A percentile compares a stretch with the other conserved stretches of the same genome.
phyloP scores from a whole-genome alignment of 2,888 invertebrate species.

The Metellina segmentata region DNA sequence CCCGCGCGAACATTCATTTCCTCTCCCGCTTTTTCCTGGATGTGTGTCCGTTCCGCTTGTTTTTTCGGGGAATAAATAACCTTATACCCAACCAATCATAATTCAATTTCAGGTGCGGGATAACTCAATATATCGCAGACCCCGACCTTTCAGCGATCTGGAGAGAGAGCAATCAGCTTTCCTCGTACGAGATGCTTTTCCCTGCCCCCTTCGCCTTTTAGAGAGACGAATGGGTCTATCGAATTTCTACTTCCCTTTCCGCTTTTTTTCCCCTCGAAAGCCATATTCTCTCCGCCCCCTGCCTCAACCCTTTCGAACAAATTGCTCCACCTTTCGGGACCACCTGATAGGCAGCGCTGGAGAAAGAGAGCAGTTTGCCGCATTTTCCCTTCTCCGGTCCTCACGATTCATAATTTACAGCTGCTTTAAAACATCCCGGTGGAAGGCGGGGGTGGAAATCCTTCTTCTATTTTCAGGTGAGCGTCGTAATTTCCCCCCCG shows the following conservation, averaged over 20 bases:
- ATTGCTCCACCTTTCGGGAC: conserved; percentile 40
- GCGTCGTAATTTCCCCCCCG: background rate
- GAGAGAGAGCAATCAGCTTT: conserved; percentile 26
- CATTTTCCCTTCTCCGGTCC: background rate
- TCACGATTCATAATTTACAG: conserved; percentile 34
- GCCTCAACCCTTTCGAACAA: conserved; percentile 2
- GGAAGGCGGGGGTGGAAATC: background rate
- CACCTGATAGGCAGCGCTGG: conserved; percentile 18
- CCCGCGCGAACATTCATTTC: background rate
- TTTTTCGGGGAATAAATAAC: conserved; percentile 25
- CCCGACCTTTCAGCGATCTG: conserved; percentile 8
- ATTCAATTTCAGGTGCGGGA: conserved; percentile 55
- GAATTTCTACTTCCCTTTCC: conserved; percentile 40
- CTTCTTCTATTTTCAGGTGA: conserved; percentile 1
- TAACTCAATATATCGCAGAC: conserved; percentile 38
- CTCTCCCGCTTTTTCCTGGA: background rate
- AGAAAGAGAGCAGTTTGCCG: conserved; percentile 13
- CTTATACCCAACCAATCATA: conserved; percentile 32
- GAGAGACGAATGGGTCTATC: conserved; percentile 46
- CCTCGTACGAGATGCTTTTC: background rate
- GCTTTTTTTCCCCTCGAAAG: conserved; percentile 9
- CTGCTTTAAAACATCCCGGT: conserved; percentile 41
- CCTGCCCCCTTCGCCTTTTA: conserved; percentile 1
- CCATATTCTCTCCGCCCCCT: background rate
- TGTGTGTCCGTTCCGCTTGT: conserved; percentile 14